Evolutionary conservation across 1,140 invertebrate genomes (phyloP).

Genomic region (Drosophila albomicans): DNA sequence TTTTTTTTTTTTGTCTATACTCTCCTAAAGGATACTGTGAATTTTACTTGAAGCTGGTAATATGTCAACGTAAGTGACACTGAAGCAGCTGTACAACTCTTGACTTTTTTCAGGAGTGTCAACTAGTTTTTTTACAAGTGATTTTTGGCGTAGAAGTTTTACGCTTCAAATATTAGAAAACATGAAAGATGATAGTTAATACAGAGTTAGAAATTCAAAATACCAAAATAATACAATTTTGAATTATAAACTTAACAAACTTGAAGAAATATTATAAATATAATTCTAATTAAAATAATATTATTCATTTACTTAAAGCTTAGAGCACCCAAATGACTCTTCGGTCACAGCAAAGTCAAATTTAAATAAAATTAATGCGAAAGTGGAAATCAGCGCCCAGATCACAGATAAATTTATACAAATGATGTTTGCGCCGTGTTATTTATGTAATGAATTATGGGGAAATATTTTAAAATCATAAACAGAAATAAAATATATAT

Average conservation of each 20-base stretch:
- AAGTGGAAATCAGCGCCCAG: neutral
- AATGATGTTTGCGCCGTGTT: neutral
- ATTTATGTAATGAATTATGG: conserved; percentile 10
- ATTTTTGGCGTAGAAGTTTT: neutral
- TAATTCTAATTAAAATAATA: no score
- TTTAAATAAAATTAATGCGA: no score
- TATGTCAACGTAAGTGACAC: conserved; percentile 36
- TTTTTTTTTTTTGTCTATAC: conserved; percentile 49
- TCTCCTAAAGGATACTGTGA: conserved; percentile 47
- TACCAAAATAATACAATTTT: no score
- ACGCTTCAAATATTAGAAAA: no score
- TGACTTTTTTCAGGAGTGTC: neutral
- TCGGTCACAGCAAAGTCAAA: no score
- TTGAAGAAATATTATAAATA: no score
- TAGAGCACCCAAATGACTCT: no score
- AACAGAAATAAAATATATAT: conserved; percentile 27
- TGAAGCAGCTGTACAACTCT: neutral
- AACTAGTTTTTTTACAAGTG: neutral
- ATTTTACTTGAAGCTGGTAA: conserved; percentile 44
- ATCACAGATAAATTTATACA: conserved; percentile 7
- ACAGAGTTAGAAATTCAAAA: no score
- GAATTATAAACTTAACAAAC: no score
- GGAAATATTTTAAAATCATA: conserved; percentile 20
- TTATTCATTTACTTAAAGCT: no score
- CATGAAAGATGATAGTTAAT: no score